Evolutionary conservation across 2,113 vertebrate species (phyloP).

Genomic region (Labrus mixtus): DNA sequence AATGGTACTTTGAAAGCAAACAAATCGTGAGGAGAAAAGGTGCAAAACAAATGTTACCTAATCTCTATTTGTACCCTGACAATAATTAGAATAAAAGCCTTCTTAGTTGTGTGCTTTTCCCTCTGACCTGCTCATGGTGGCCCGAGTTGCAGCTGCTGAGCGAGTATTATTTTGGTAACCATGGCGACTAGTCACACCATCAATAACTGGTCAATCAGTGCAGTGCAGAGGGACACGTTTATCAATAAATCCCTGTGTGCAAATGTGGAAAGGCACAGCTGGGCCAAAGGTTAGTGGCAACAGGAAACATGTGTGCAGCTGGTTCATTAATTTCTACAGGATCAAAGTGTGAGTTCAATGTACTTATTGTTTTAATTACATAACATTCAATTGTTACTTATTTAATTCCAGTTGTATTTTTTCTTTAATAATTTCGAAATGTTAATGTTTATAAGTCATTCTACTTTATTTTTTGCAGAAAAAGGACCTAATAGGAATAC

Average conservation of each 20-base stretch:
- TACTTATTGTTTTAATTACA: no score
- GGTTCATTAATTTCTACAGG: constrained; percentile 2
- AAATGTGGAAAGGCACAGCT: constrained; percentile 29
- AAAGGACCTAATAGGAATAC: no score
- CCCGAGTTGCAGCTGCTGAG: constrained; percentile 24
- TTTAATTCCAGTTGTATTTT: no score
- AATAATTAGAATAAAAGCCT: constrained; percentile 12
- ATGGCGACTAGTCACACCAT: constrained; percentile 58
- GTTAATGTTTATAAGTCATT: no score
- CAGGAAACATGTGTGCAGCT: constrained; percentile 5
- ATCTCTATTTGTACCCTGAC: neutral
- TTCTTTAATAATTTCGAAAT: no score
- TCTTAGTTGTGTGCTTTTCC: neutral
- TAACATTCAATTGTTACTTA: no score
- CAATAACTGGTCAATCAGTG: constrained; percentile 67
- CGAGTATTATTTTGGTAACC: constrained; percentile 63
- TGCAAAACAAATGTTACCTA: neutral
- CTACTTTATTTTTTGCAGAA: no score
- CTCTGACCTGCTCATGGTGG: neutral
- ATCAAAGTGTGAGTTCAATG: neutral
- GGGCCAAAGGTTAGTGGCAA: constrained; percentile 39
- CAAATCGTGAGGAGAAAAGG: neutral
- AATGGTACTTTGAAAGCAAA: neutral
- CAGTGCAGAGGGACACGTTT: constrained; percentile 35
- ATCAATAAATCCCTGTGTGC: constrained; percentile 57